Evolutionary conservation across 1,140 invertebrate species (phyloP).

Genomic region (Tetragnatha versicolor): DNA sequence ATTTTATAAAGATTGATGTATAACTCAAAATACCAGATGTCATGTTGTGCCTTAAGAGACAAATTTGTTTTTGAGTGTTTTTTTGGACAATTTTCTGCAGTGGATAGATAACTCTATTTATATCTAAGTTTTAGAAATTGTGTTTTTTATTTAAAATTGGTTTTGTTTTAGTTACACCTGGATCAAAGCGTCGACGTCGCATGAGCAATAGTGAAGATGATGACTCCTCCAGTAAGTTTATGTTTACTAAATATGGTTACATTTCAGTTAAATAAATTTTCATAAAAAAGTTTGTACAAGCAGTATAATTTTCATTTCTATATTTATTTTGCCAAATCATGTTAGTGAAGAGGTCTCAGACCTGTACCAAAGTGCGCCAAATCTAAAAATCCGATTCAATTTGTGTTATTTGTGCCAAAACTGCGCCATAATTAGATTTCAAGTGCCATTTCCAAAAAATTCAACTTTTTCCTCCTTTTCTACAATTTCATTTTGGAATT

Average conservation of each 20-base stretch:
- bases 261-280: neutral
- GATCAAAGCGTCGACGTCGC: conserved; percentile 39
- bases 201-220: conserved; percentile 56
- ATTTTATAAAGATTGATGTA: too few relatives aligned
- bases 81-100: neutral
- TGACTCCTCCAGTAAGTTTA: conserved; percentile 45
- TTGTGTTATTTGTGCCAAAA: too few relatives aligned
- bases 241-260: neutral
- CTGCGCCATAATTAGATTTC: too few relatives aligned
- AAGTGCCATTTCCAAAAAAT: too few relatives aligned
- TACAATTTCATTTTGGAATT: too few relatives aligned
- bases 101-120: neutral
- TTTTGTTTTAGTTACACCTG: conserved; percentile 64
- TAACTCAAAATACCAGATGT: neutral
- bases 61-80: neutral
- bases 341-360: too few relatives aligned
- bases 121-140: neutral
- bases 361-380: too few relatives aligned
- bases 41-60: neutral
- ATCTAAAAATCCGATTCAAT: too few relatives aligned
- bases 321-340: too few relatives aligned
- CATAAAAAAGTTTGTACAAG: too few relatives aligned
- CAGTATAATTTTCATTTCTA: too few relatives aligned
- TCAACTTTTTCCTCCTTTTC: too few relatives aligned
- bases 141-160: neutral